phyloP scores from a whole-genome alignment of 1,140 invertebrate species.

The Lethrus apterus region DNA sequence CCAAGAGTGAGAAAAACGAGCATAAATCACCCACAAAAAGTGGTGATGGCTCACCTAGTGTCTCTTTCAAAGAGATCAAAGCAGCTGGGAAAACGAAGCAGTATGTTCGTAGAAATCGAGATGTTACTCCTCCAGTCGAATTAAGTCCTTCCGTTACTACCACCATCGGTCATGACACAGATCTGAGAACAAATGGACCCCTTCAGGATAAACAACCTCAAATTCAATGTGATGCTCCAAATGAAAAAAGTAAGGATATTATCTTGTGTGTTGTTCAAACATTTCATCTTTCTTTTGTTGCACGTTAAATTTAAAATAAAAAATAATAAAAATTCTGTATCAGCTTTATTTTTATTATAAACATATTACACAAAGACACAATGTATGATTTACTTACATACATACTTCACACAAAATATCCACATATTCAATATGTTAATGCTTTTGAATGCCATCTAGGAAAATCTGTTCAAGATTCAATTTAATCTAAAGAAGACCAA shows the following conservation, averaged over 20 bases:
- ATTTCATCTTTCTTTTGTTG: not conserved
- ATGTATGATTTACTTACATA: too few species aligned
- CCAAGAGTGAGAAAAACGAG: not conserved
- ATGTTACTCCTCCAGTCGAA: conserved; percentile 42
- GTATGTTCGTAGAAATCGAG: conserved; percentile 56
- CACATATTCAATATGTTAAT: too few species aligned
- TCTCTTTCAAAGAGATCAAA: conserved; percentile 44
- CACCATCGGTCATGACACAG: conserved; percentile 49
- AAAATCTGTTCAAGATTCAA: too few species aligned
- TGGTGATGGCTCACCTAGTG: conserved; percentile 4
- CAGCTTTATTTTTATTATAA: too few species aligned
- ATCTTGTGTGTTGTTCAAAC: too few species aligned
- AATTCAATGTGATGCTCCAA: conserved; percentile 33
- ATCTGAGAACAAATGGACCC: conserved; percentile 45
- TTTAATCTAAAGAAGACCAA: too few species aligned
- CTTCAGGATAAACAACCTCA: conserved; percentile 33
- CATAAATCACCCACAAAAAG: not conserved
- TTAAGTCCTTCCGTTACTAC: conserved; percentile 45
- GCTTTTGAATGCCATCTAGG: too few species aligned
- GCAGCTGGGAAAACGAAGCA: conserved; percentile 52
- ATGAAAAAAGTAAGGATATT: conserved; percentile 31
- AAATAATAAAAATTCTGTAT: too few species aligned
- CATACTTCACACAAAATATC: too few species aligned
- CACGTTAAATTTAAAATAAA: not conserved
- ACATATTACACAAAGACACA: too few species aligned